Evolutionary conservation across 2,888 invertebrate species (phyloP).

Genomic region (Tanytarsus gracilentus): DNA sequence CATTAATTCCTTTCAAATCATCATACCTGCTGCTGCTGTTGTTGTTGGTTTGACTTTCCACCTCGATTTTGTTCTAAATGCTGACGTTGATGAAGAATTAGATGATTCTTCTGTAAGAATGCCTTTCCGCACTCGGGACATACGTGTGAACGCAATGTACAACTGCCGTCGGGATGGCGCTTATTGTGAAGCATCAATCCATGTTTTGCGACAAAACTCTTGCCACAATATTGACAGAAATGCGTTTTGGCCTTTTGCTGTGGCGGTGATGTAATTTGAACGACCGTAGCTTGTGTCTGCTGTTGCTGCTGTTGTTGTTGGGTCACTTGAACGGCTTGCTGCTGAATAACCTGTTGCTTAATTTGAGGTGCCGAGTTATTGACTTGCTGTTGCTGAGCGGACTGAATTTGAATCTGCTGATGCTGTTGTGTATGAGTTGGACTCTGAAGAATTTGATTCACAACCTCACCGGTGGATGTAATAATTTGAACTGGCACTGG

Average conservation of each 20-base stretch:
- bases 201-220: slow-evolving; percentile 75
- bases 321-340: slow-evolving; percentile 21
- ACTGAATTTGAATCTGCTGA: slow-evolving; percentile 35
- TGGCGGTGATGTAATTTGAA: slow-evolving; percentile 26
- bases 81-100: slow-evolving; percentile 71
- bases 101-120: slow-evolving; percentile 78
- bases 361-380: slow-evolving; percentile 37
- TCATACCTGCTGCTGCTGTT: slow-evolving; percentile 36
- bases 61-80: slow-evolving; percentile 49
- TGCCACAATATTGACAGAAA: slow-evolving; percentile 69
- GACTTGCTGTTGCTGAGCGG: slow-evolving; percentile 30
- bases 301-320: slow-evolving; percentile 40
- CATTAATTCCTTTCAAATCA: slow-evolving; percentile 30
- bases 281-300: slow-evolving; percentile 27
- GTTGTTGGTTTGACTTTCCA: slow-evolving; percentile 42
- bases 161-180: slow-evolving; percentile 69
- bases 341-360: slow-evolving; percentile 30
- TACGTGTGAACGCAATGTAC: slow-evolving; percentile 67
- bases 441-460: slow-evolving; percentile 38
- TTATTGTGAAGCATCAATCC: slow-evolving; percentile 71
- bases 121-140: slow-evolving; percentile 75
- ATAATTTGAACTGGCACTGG: slow-evolving; percentile 45
- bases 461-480: slow-evolving; percentile 44
- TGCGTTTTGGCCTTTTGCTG: slow-evolving; percentile 59
- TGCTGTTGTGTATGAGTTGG: slow-evolving; percentile 38